Evolutionary conservation across 2,888 invertebrate species (phyloP).

Genomic region (Nineta flava): DNA sequence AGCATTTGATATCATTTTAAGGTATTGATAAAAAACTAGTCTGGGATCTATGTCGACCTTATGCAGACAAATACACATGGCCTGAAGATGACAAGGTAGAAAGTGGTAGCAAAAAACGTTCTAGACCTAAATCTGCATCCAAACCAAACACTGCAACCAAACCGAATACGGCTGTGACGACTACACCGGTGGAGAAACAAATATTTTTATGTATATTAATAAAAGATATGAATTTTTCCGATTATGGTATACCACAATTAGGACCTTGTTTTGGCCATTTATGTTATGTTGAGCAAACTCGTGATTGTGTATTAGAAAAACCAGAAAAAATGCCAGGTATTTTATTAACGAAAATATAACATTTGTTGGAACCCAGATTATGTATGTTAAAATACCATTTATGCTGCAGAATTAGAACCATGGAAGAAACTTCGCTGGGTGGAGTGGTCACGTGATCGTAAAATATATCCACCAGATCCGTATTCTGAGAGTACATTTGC

Average conservation of each 20-base stretch:
- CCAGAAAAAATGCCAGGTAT: slow-evolving; percentile 13
- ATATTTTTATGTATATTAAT: too few species aligned
- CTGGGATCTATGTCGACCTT: slow-evolving; percentile 20
- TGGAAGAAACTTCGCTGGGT: slow-evolving; percentile 32
- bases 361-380: too few species aligned
- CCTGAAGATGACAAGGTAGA: slow-evolving; percentile 2
- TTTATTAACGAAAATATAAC: too few species aligned
- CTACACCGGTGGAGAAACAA: too few species aligned
- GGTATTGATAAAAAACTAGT: slow-evolving; percentile 14
- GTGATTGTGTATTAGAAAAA: slow-evolving; percentile 24
- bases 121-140: too few species aligned
- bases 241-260: slow-evolving; percentile 17
- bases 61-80: slow-evolving; percentile 19
- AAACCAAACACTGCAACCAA: too few species aligned
- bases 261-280: slow-evolving; percentile 24
- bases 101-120: too few species aligned
- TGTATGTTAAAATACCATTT: neutral
- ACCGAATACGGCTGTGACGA: too few species aligned
- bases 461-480: slow-evolving; percentile 18
- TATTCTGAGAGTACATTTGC: neutral
- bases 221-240: too few species aligned
- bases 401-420: slow-evolving; percentile 19
- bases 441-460: slow-evolving; percentile 27
- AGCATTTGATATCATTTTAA: slow-evolving; percentile 3
- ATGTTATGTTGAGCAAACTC: slow-evolving; percentile 23